A percentile compares a stretch with the other conserved stretches of the same genome.
Conservation (phyloP, 2,888 invertebrate species). For the Frankliniella fusca region DNA sequence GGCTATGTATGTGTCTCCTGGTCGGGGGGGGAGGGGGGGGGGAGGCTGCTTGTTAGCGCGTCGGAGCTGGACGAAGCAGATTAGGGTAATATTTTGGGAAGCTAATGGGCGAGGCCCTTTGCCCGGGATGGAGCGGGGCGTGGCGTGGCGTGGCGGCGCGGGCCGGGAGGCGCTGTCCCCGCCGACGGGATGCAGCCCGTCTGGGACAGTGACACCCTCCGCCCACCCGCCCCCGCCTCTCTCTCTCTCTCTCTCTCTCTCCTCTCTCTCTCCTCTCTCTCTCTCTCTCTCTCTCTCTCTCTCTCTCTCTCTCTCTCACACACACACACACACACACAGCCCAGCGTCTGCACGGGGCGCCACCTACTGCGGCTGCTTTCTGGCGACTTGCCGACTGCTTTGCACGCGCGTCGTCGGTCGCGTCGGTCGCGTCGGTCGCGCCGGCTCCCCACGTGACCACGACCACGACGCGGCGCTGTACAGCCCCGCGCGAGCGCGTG, state of each 20-base stretch:
- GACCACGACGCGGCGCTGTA: no score
- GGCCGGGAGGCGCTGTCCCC: not conserved
- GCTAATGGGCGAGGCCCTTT: slow-evolving; percentile 10
- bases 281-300: not conserved
- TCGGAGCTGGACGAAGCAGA: not conserved
- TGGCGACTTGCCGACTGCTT: no score
- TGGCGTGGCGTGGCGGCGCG: not conserved
- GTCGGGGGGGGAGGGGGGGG: no score
- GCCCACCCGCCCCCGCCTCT: not conserved
- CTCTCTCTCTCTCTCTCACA: not conserved
- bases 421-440: no score
- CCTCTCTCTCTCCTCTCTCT: not conserved
- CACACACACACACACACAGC: no score
- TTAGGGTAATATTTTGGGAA: slow-evolving; percentile 23
- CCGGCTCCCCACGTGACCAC: no score
- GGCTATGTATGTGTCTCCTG: no score
- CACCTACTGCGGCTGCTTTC: no score
- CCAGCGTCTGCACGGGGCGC: no score
- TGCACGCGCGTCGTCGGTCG: no score
- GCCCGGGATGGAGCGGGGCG: not conserved
- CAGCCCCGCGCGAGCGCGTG: no score
- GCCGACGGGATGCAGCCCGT: not conserved
- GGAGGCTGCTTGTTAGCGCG: not conserved
- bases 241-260: not conserved
- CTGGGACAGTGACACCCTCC: not conserved